A percentile compares a stretch with the other conserved stretches of the same genome.
Evolutionary conservation across 2,888 invertebrate genomes (phyloP).

Genomic region (Nudaria mundana): DNA sequence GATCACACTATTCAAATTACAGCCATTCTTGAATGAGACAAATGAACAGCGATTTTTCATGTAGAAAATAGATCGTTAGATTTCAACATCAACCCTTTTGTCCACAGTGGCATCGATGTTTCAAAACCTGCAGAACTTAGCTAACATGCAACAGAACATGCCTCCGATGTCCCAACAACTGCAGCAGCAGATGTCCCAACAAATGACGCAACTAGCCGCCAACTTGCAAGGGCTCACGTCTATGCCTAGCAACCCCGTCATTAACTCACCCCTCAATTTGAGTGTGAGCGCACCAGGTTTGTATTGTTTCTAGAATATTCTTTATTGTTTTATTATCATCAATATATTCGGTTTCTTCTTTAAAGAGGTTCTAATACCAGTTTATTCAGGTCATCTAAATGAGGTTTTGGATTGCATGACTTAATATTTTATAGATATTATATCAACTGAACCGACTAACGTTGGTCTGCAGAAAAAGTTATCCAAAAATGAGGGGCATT

Average conservation of each 20-base stretch:
- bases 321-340: neutral
- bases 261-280: constrained; percentile 91
- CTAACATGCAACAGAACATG: constrained; percentile 78
- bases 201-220: constrained; percentile 76
- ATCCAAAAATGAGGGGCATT: too few relatives aligned
- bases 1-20: too few relatives aligned
- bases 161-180: constrained; percentile 75
- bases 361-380: too few relatives aligned
- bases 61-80: too few relatives aligned
- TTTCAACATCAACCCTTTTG: constrained; percentile 20
- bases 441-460: too few relatives aligned
- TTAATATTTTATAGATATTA: too few relatives aligned
- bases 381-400: too few relatives aligned
- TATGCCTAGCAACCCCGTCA: constrained; percentile 86
- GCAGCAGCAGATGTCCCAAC: constrained; percentile 82
- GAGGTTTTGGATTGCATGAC: too few relatives aligned
- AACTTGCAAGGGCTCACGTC: constrained; percentile 91
- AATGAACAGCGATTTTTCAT: too few relatives aligned
- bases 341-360: too few relatives aligned
- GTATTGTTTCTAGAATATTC: constrained; percentile 5
- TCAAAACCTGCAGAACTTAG: constrained; percentile 77
- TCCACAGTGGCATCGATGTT: constrained; percentile 87
- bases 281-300: constrained; percentile 85
- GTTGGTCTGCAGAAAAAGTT: too few relatives aligned
- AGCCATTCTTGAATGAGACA: too few relatives aligned